Conservation (phyloP, 2,888 invertebrate genomes). For the Trissolcus brochymenae region DNA sequence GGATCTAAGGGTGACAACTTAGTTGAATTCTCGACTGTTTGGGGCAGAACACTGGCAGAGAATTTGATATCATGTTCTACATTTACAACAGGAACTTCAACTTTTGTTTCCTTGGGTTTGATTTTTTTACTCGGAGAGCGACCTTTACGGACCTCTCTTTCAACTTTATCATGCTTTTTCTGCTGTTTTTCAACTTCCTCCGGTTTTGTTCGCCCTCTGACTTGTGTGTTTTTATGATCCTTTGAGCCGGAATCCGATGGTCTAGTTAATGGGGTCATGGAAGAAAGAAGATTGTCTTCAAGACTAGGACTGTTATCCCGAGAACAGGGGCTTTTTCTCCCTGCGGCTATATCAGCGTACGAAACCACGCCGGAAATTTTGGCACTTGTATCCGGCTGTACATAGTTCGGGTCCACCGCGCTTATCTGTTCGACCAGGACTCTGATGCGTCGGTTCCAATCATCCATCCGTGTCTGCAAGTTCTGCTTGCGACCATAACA, state of each 20-base stretch:
- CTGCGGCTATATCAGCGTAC: conserved; percentile 85
- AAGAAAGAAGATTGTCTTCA: conserved; percentile 62
- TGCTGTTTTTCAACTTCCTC: conserved; percentile 40
- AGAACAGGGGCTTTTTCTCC: conserved; percentile 77
- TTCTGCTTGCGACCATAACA: conserved; percentile 80
- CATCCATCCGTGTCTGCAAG: conserved; percentile 81
- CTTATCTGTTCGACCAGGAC: conserved; percentile 84
- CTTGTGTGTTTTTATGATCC: conserved; percentile 30
- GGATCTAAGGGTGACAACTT: conserved; percentile 66
- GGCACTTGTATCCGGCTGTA: conserved; percentile 76
- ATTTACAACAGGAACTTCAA: conserved; percentile 55
- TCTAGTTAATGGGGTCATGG: neutral
- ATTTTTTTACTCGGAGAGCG: conserved; percentile 77
- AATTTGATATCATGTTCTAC: conserved; percentile 45
- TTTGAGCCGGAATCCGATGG: conserved; percentile 32
- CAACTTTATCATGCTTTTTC: conserved; percentile 21
- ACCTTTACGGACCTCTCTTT: conserved; percentile 73
- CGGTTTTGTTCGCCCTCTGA: conserved; percentile 30
- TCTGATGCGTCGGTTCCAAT: conserved; percentile 84
- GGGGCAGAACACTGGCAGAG: neutral
- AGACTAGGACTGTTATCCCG: conserved; percentile 70
- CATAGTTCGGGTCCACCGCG: conserved; percentile 86
- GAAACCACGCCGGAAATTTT: conserved; percentile 66
- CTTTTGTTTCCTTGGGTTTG: conserved; percentile 28
- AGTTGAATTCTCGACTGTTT: conserved; percentile 9